Conservation (phyloP, 1,140 invertebrate genomes). For the Leptopilina boulardi region DNA sequence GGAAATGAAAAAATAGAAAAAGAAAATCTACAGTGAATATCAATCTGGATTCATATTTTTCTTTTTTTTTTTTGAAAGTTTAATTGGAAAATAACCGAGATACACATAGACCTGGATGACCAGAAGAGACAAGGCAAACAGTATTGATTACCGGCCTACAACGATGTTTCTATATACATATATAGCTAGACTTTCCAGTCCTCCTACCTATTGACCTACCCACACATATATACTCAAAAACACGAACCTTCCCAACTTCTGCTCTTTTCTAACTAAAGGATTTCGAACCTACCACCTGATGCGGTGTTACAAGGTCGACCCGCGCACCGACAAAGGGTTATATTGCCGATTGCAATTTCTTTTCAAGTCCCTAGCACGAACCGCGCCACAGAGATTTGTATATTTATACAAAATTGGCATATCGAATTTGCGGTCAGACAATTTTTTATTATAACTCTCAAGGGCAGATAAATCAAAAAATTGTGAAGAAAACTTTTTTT, state of each 20-base stretch:
- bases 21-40: not conserved
- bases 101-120: slow-evolving; percentile 30
- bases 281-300: slow-evolving; percentile 21
- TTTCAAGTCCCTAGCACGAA: no score
- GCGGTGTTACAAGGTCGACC: slow-evolving; percentile 6
- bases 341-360: slow-evolving; percentile 13
- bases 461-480: no score
- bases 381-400: no score
- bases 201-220: slow-evolving; percentile 53
- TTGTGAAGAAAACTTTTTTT: no score
- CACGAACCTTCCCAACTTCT: slow-evolving; percentile 46
- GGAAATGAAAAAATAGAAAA: not conserved
- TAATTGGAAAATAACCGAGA: slow-evolving; percentile 30
- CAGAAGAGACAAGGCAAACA: slow-evolving; percentile 51
- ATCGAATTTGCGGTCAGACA: no score
- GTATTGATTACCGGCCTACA: slow-evolving; percentile 55
- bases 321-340: not conserved
- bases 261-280: slow-evolving; percentile 13
- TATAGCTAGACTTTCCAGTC: slow-evolving; percentile 47
- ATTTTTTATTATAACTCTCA: no score
- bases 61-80: slow-evolving; percentile 24
- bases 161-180: slow-evolving; percentile 53
- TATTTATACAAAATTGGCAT: no score
- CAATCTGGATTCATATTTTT: not conserved
- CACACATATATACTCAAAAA: slow-evolving; percentile 47